Evolutionary conservation across 2,888 invertebrate genomes (phyloP), one percentile per base, ranked within the genome.

Genomic region (Drosophila eohydei): DNA sequence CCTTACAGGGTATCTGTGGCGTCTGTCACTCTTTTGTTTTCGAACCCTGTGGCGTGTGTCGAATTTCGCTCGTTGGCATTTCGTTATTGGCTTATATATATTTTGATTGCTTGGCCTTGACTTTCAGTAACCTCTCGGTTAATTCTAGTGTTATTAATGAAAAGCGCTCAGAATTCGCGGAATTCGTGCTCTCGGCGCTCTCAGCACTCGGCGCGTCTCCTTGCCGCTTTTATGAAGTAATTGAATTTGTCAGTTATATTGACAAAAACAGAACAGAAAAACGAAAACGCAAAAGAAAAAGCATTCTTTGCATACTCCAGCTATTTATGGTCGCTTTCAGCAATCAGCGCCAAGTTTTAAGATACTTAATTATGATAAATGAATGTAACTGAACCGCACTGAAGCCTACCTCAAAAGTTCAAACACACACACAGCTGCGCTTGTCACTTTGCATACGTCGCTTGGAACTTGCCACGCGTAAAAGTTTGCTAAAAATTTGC

Each of bases 91-190:
- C 70, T 69, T 72, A 57, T 63, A 73, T 72, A 59, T 59, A 72
- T 79, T 80, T 78, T 80, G 78, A 80, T 74, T 80, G 78, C 32
- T 50, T 79, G 89, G 83, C 88, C 88, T 90, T 88, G 88, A 88
- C 88, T 90, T 81, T 71, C 72, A 85, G 84, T 88, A 88, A 88
- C 90, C 88, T 88, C 81, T 79, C 77, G 74, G 76, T 75, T 88
- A 81, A 86, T 84, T 84, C 80, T 89, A 89, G 89, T 83, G 88
- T 82, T 88, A 87, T 86, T 89, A 89, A 87, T 87, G 81, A 75
- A 63, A 60, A 34, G 48, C 68, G 61, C 63, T 46, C 46, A 52
- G 65, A 80, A 65, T 84, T 84, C 82, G 65, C 70, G 70, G 79
- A 87, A 85, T 74, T 87, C 7, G 48, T 64, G 68, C 66, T 62